Percentiles rank a stretch among this genome's conserved stretches.
Conservation (phyloP, 2,113 vertebrate species). For the Sarotherodon lohbergeri region DNA sequence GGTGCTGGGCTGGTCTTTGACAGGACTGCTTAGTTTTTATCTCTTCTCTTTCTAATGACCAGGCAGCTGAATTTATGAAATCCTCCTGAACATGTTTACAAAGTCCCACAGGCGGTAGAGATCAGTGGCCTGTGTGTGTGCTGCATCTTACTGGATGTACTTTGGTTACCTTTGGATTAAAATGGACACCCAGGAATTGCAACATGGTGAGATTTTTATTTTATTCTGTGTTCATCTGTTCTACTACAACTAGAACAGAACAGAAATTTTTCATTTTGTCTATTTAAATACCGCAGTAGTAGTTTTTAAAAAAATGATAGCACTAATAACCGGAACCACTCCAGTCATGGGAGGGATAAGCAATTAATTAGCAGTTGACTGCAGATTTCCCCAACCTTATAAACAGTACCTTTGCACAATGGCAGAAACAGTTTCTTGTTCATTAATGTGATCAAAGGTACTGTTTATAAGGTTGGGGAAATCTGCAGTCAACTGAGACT, state of each 20-base stretch:
- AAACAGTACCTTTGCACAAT: neutral
- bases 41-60: neutral
- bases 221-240: neutral
- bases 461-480: neutral
- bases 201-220: slow-evolving; percentile 39
- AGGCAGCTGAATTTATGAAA: neutral
- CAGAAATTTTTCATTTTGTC: neutral
- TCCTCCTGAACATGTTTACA: neutral
- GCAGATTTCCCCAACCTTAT: neutral
- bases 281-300: neutral
- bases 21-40: slow-evolving; percentile 1
- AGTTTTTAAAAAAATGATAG: neutral
- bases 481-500: neutral
- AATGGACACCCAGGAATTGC: slow-evolving; percentile 40
- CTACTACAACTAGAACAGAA: neutral
- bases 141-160: neutral
- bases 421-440: neutral
- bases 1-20: neutral
- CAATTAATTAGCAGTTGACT: neutral
- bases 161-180: slow-evolving; percentile 6
- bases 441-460: neutral
- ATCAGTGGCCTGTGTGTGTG: neutral
- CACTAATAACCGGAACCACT: neutral
- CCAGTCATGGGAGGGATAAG: neutral
- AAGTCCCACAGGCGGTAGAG: neutral